phyloP scores from a whole-genome alignment of 2,113 vertebrate genomes.

The Amblyopsis rosae region DNA sequence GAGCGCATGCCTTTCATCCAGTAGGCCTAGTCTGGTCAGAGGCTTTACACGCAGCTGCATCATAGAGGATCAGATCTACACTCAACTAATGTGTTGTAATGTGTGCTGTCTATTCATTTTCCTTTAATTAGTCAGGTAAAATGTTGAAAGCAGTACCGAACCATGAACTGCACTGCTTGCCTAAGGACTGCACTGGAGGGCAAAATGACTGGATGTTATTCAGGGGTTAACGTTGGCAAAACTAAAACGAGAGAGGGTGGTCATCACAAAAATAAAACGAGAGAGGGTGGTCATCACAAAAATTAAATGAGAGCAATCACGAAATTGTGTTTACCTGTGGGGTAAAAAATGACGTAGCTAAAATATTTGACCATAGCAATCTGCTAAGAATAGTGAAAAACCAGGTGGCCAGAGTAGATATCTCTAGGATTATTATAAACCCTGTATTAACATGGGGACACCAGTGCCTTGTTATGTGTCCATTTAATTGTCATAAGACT shows the following conservation, averaged over 20 bases:
- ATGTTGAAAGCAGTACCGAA: neutral
- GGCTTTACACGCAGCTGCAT: constrained; percentile 23
- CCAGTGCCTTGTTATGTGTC: constrained; percentile 54
- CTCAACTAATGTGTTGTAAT: constrained; percentile 80
- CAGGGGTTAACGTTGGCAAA: neutral
- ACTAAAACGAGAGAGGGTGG: too few species aligned
- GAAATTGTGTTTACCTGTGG: neutral
- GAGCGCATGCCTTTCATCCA: constrained; percentile 98
- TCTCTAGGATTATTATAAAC: constrained; percentile 13
- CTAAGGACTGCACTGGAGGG: constrained; percentile 7
- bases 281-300: neutral
- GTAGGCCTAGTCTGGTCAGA: constrained; percentile 65
- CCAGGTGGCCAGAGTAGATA: neutral
- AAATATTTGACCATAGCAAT: too few species aligned
- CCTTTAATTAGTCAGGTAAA: constrained; percentile 79
- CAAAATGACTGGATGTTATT: neutral
- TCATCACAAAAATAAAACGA: neutral
- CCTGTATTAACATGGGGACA: constrained; percentile 36
- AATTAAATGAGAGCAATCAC: constrained; percentile 13
- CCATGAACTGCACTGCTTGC: neutral
- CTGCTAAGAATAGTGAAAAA: too few species aligned
- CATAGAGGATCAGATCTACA: constrained; percentile 71
- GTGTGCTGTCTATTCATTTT: constrained; percentile 74
- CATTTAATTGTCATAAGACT: constrained; percentile 12
- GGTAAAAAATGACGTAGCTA: too few species aligned